phyloP scores from a whole-genome alignment of 2,888 invertebrate genomes.

The Brachylomia viminalis region DNA sequence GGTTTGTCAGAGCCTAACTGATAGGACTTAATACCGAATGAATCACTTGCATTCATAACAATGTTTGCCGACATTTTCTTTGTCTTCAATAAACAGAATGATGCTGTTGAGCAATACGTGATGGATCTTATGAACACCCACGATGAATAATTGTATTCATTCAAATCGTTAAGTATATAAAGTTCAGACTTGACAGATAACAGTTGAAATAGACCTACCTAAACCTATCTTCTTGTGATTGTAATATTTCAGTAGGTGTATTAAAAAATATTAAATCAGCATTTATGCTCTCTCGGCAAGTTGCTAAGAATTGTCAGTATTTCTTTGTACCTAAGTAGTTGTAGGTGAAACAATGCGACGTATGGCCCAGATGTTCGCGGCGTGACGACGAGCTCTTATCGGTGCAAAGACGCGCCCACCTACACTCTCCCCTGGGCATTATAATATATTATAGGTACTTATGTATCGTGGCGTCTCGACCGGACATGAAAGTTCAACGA shows the following conservation, averaged over 20 bases:
- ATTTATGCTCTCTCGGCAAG: background rate
- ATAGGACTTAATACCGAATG: constrained; percentile 21
- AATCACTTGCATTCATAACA: constrained; percentile 31
- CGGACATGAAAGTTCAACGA: constrained; percentile 69
- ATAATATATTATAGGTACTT: constrained; percentile 12
- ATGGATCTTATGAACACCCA: constrained; percentile 45
- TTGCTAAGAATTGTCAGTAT: constrained; percentile 5
- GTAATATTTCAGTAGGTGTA: background rate
- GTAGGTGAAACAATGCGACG: constrained; percentile 71
- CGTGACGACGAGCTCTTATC: constrained; percentile 79
- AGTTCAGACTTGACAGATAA: constrained; percentile 2
- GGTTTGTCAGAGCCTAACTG: constrained; percentile 22
- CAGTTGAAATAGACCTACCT: background rate
- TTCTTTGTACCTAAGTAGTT: constrained; percentile 36
- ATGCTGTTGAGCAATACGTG: constrained; percentile 51
- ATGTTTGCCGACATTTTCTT: constrained; percentile 10
- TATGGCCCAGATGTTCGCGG: constrained; percentile 79
- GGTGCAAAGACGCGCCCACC: constrained; percentile 71
- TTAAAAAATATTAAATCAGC: background rate
- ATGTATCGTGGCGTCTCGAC: constrained; percentile 41
- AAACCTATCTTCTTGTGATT: background rate
- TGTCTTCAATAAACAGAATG: constrained; percentile 28
- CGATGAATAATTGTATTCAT: constrained; percentile 26
- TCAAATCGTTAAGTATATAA: constrained; percentile 21
- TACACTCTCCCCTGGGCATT: constrained; percentile 60